Evolutionary conservation across 92 coral and sea anemone species (phyloP), one percentile per base, ranked within the genome.

Genomic region (Zoanthus solanderi): DNA sequence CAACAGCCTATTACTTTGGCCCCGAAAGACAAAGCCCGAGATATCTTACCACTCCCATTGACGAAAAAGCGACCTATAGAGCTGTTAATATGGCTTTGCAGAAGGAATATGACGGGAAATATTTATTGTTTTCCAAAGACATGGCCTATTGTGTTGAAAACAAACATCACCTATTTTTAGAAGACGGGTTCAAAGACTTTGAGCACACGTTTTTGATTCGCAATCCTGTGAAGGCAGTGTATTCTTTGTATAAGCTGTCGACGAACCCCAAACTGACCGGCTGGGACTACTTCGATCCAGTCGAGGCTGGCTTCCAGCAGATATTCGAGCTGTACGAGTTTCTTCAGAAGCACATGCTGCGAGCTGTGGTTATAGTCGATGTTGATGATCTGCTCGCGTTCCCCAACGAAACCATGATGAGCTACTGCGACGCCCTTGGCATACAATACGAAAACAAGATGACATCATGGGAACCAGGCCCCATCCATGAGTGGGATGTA

Each of bases 181-280:
- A 96, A 76, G 94, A 95, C 58, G 95, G 94, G n/a, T 94, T 95
- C 71, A 84, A 92, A 60, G 91, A 92, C 76, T 88, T 92, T 72
- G 89, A 96, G 71, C 99, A 96, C 76, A 68, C 96, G 15, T 96
- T 96, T 72, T 84, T 96, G 58, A 96, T 96, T 61, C 98, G 99
- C 11, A 88, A 96, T 57, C 98, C 99, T 0, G 88, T 82, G 4
- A 96, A 92, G 71, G 96, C 98, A 6, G 88, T 96, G 34, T 86
- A 90, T 50, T 96, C 99, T 8, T 84, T 96, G 66, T 93, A 93
- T 81, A 95, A 89, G 73, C 94, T 94, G 48, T 93, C 99, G 7
- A 92, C 96, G 2, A 96, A 95, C 87, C 94, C 96, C n/a, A 92
- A 89, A 87, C 96, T 95, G 54, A 95, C 99, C n/a, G 99, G 99